Evolutionary conservation across 2,797 vertebrate species (phyloP).

Genomic region (Clarias fuscus): DNA sequence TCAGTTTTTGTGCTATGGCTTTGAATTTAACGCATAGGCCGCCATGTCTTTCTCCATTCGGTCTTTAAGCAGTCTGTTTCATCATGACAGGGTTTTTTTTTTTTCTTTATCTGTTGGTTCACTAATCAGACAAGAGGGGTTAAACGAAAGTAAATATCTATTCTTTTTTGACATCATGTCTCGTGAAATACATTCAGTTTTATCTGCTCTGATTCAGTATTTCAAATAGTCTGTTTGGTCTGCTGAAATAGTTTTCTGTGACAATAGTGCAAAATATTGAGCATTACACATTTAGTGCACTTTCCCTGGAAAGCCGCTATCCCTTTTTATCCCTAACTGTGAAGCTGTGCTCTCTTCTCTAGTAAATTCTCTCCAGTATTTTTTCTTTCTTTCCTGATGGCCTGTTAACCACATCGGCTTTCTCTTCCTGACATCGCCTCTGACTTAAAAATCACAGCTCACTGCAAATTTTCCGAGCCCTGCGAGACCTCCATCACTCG

Average conservation of each 20-base stretch:
- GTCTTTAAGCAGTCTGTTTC: background rate
- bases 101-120: background rate
- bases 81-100: background rate
- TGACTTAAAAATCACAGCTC: conserved; percentile 51
- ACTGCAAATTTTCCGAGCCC: conserved; percentile 70
- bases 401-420: conserved; percentile 40
- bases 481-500: conserved; percentile 65
- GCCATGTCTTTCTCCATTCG: background rate
- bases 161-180: background rate
- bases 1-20: background rate
- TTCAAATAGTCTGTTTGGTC: background rate
- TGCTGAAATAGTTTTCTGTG: background rate
- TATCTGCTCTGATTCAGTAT: background rate
- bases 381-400: conserved; percentile 54
- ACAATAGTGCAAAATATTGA: no score
- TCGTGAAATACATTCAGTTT: background rate
- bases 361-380: conserved; percentile 41
- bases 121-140: background rate
- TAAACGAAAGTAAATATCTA: background rate
- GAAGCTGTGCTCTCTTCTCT: conserved; percentile 7
- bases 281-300: background rate
- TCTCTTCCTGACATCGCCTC: conserved; percentile 52
- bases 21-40: background rate
- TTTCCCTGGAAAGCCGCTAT: conserved; percentile 26
- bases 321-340: background rate